These are phyloP conservation scores for Drosophila tanythrix DNA, from an alignment of 2,888 invertebrate genomes.

Conservation along the genomic window DNA sequence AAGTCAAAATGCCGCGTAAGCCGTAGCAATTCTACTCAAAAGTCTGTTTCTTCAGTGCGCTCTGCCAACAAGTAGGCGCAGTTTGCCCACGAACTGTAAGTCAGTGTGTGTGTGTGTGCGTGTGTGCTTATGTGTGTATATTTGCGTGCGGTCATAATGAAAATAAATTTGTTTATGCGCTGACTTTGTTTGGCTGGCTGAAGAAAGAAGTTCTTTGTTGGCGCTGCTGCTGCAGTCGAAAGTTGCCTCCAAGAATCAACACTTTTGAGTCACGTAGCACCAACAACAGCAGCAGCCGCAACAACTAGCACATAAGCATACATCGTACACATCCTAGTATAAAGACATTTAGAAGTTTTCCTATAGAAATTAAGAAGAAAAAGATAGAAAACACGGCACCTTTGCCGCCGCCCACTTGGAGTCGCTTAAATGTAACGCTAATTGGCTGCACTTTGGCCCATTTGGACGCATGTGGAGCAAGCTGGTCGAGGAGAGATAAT, in stretches of 20 bases:
- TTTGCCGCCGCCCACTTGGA: constrained; percentile 48
- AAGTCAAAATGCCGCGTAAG: constrained; percentile 51
- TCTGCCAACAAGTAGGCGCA: constrained; percentile 48
- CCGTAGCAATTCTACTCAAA: constrained; percentile 25
- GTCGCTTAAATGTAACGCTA: constrained; percentile 48
- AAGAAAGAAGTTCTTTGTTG: constrained; percentile 69
- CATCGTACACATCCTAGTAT: not conserved
- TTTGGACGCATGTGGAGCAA: constrained; percentile 36
- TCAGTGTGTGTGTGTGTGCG: constrained; percentile 11
- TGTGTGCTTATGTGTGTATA: constrained; percentile 10
- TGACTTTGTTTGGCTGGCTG: constrained; percentile 42
- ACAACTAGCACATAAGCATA: constrained; percentile 2
- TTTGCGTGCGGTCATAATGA: constrained; percentile 56
- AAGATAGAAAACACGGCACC: constrained; percentile 25
- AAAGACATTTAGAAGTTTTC: constrained; percentile 3
- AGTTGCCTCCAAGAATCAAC: constrained; percentile 46
- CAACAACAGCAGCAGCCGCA: constrained; percentile 4
- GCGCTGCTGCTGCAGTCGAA: constrained; percentile 43
- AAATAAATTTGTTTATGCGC: constrained; percentile 70
- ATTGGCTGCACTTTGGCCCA: constrained; percentile 62
- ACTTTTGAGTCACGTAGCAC: constrained; percentile 66
- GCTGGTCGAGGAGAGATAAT: constrained; percentile 41
- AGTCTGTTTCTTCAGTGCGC: constrained; percentile 12
- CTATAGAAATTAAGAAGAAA: not conserved
- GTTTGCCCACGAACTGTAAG: constrained; percentile 17